These are phyloP conservation scores for Corvus moneduloides DNA, from an alignment of 2,113 vertebrate species.

Conservation along the genomic window DNA sequence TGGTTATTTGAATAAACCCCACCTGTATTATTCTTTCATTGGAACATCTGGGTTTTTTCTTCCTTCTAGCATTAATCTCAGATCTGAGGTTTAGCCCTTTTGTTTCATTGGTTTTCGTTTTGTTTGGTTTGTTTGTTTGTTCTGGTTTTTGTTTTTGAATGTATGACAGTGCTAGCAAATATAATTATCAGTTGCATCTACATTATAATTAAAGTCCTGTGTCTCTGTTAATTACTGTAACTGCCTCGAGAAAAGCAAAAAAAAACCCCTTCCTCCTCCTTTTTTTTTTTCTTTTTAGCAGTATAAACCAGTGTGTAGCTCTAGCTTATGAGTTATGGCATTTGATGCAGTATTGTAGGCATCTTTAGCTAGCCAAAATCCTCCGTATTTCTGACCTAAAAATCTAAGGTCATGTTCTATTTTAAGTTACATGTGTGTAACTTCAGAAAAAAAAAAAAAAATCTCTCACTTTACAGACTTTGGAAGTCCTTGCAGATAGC, in stretches of 20 bases:
- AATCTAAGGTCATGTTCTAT: not conserved
- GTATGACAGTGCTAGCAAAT: conserved; percentile 28
- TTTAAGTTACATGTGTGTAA: not conserved
- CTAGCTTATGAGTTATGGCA: not conserved
- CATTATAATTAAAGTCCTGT: conserved; percentile 46
- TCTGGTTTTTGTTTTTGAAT: not conserved
- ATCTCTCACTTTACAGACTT: not conserved
- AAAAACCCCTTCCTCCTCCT: not conserved
- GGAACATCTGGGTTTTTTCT: not conserved
- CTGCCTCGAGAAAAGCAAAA: not conserved
- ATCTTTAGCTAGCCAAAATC: not conserved
- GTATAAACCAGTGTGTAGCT: not conserved
- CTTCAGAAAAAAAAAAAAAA: not conserved
- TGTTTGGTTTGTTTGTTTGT: not conserved
- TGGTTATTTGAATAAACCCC: not conserved
- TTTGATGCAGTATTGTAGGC: not conserved
- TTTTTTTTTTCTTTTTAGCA: not conserved
- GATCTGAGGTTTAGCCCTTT: not conserved
- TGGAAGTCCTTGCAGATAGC: not conserved
- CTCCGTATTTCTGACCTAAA: not conserved
- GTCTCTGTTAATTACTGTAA: conserved; percentile 52
- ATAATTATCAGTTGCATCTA: conserved; percentile 33
- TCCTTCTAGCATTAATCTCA: not conserved
- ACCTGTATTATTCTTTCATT: not conserved
- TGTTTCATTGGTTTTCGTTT: not conserved